Percentiles rank a stretch among this genome's conserved stretches.
Evolutionary conservation across 2,797 vertebrate species (phyloP).

Genomic region (Clarias fuscus): DNA sequence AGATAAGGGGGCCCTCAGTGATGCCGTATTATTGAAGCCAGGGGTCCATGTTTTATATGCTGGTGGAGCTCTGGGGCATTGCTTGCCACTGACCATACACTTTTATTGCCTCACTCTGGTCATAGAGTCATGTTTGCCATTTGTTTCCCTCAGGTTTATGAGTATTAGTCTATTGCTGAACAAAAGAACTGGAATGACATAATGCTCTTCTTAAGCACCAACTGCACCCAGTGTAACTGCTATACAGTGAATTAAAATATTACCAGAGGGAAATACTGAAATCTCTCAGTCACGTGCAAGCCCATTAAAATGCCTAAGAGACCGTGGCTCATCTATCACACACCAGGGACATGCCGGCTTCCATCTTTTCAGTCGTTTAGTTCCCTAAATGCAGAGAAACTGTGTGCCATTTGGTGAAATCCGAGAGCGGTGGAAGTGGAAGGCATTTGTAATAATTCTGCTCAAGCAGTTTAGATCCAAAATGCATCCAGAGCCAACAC

Average conservation of each 20-base stretch:
- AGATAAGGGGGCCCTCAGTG: slow-evolving; percentile 55
- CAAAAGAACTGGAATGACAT: slow-evolving; percentile 58
- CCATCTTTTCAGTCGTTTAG: slow-evolving; percentile 11
- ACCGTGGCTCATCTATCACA: slow-evolving; percentile 39
- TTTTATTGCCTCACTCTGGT: slow-evolving; percentile 61
- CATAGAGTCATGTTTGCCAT: slow-evolving; percentile 41
- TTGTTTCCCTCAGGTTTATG: slow-evolving; percentile 51
- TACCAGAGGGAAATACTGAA: slow-evolving; percentile 25
- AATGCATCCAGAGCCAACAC: slow-evolving; percentile 20
- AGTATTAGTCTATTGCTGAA: slow-evolving; percentile 52
- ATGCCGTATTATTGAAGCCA: slow-evolving; percentile 53
- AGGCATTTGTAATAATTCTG: slow-evolving; percentile 35
- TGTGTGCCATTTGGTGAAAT: slow-evolving; percentile 29
- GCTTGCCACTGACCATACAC: slow-evolving; percentile 53
- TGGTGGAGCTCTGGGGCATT: slow-evolving; percentile 53
- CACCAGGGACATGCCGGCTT: slow-evolving; percentile 19
- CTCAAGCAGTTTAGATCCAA: slow-evolving; percentile 30
- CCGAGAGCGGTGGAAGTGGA: slow-evolving; percentile 4
- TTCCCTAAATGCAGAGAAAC: slow-evolving; percentile 27
- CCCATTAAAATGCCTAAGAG: slow-evolving; percentile 36
- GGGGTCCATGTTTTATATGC: slow-evolving; percentile 61
- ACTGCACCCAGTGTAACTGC: slow-evolving; percentile 25
- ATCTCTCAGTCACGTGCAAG: slow-evolving; percentile 4
- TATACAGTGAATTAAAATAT: slow-evolving; percentile 28
- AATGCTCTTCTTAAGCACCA: slow-evolving; percentile 61